phyloP scores from a whole-genome alignment of 2,113 vertebrate genomes.

The Pelodiscus sinensis region DNA sequence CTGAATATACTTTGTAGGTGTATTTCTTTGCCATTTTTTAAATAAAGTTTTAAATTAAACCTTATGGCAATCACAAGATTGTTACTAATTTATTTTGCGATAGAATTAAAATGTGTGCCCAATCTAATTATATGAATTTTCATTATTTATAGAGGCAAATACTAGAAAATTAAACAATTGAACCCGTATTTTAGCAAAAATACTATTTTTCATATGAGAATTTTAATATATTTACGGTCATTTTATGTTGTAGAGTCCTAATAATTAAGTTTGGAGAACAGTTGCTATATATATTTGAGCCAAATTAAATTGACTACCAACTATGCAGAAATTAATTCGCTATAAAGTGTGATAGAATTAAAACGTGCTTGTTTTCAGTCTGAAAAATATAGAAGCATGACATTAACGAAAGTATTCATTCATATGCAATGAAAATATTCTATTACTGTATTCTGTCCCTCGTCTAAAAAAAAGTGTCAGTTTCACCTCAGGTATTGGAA shows the following conservation, averaged over 20 bases:
- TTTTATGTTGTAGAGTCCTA: neutral
- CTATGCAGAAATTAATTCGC: neutral
- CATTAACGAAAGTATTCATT: neutral
- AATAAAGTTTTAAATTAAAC: constrained; percentile 16
- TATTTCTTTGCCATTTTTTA: neutral
- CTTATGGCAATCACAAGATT: neutral
- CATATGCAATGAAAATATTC: accelerated
- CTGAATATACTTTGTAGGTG: neutral
- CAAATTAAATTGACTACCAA: neutral
- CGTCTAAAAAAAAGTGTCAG: neutral
- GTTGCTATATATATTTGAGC: accelerated
- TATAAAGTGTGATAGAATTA: neutral
- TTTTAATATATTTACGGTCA: too few relatives aligned
- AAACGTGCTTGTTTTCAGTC: neutral
- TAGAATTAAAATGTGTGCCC: neutral
- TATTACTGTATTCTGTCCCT: neutral
- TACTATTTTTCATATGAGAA: neutral
- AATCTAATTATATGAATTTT: neutral
- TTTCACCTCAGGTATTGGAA: neutral
- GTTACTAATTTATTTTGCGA: constrained; percentile 6
- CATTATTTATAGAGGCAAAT: neutral
- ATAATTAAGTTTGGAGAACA: neutral
- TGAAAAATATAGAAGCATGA: neutral
- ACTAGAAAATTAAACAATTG: neutral
- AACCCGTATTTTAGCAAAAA: neutral